A percentile compares a stretch with the other conserved stretches of the same genome.
phyloP scores from a whole-genome alignment of 1,140 invertebrate genomes.

The Listronotus oregonensis region DNA sequence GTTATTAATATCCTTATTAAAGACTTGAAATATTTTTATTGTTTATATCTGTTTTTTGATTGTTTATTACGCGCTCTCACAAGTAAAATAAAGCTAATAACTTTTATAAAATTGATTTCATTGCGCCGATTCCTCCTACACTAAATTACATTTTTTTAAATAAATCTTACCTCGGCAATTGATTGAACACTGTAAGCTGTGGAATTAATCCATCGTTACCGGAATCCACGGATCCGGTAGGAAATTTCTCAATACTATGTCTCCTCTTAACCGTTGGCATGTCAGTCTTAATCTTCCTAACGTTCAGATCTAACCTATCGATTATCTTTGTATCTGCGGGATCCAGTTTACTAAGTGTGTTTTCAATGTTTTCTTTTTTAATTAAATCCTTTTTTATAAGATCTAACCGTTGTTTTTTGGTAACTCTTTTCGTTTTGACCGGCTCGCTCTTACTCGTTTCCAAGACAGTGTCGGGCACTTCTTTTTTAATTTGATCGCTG shows the following conservation, averaged over 20 bases:
- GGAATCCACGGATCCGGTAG: conserved; percentile 35
- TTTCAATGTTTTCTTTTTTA: conserved; percentile 52
- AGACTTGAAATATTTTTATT: too few relatives aligned
- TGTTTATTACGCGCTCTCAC: too few relatives aligned
- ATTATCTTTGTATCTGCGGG: conserved; percentile 47
- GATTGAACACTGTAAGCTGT: conserved; percentile 39
- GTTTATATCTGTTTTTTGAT: too few relatives aligned
- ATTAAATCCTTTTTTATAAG: conserved; percentile 40
- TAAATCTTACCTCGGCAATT: conserved; percentile 39
- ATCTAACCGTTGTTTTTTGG: conserved; percentile 43
- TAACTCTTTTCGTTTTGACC: conserved; percentile 34
- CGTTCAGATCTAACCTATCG: conserved; percentile 53
- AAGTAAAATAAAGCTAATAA: too few relatives aligned
- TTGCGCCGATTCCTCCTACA: too few relatives aligned
- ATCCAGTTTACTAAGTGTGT: conserved; percentile 43
- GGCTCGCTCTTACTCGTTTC: conserved; percentile 40
- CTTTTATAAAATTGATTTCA: too few relatives aligned
- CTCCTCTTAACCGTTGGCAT: conserved; percentile 42
- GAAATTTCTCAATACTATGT: conserved; percentile 54
- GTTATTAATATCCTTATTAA: too few relatives aligned
- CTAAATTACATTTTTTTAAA: too few relatives aligned
- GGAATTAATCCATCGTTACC: conserved; percentile 29
- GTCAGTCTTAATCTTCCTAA: conserved; percentile 45
- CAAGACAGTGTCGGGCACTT: conserved; percentile 32
- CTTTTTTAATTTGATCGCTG: conserved; percentile 43